Conservation (phyloP, 1,140 invertebrate genomes). For the Littorina saxatilis region DNA sequence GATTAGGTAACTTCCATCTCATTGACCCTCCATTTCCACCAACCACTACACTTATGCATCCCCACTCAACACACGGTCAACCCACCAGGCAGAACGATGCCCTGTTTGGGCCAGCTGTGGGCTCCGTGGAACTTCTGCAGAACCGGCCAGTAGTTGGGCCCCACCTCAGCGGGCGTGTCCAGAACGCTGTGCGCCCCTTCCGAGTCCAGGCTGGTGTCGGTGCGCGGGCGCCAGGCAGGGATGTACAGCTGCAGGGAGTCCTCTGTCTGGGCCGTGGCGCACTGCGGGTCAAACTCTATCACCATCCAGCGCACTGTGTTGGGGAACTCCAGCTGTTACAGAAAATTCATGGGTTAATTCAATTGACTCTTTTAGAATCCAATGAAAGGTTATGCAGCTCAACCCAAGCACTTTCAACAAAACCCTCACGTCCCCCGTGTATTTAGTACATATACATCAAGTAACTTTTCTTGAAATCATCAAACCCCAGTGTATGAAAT, state of each 20-base stretch:
- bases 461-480: no score
- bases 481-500: no score
- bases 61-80: no score
- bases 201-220: conserved; percentile 36
- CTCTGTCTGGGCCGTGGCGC: conserved; percentile 94
- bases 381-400: no score
- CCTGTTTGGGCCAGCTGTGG: conserved; percentile 90
- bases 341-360: no score
- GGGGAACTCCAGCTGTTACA: conserved; percentile 87
- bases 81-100: conserved; percentile 89
- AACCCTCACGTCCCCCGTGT: no score
- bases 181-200: conserved; percentile 40
- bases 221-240: conserved; percentile 73
- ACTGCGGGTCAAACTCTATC: conserved; percentile 94
- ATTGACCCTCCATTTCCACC: no score
- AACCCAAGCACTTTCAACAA: no score
- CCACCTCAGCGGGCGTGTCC: conserved; percentile 46
- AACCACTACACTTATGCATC: no score
- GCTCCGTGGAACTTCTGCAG: conserved; percentile 83
- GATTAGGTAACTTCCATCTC: no score
- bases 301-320: conserved; percentile 92
- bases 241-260: conserved; percentile 93
- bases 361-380: no score
- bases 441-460: no score
- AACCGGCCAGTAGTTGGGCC: conserved; percentile 82